Base-by-base conservation (phyloP, 2,797 vertebrate species). In the Erpetoichthys calabaricus region DNA sequence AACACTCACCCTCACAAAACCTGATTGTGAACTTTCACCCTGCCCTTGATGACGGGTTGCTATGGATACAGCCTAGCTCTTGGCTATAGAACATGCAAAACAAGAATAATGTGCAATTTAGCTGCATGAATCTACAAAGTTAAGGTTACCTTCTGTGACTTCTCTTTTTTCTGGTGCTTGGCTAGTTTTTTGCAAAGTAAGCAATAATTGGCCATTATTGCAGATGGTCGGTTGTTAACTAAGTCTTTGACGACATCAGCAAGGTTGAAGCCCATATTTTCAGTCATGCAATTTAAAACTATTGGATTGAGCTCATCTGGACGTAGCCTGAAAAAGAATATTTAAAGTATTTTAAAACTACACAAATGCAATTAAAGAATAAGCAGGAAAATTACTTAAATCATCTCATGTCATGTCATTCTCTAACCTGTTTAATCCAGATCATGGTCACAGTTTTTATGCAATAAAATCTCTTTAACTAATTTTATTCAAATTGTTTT, bases 121-220 rank as follows among this genome's bases (percentile, higher is more conserved):
- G 69, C 69, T 70, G 64, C 62, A 74, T 65, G 63, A 69, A 53
- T 63, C 68, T 65, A 74, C 64, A n/a, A 25, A 25, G 25, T 25
- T 25, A 25, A 25, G 25, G 25, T 70, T 70, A 91, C 86, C 84
- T 89, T 86, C 57, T 56, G 57, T 64, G 63, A 63, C 64, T 74
- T 86, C 57, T 2, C 1, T 59, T 75, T 74, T 64, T 75, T 90
- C 67, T 85, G 83, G 59, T 73, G 78, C 59, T 78, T 78, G 65
- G 64, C 67, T 45, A 90, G 71, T 67, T 88, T 91, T 73, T 78
- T 83, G 62, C 89, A 70, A 65, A 91, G 73, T 62, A 90, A 80
- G 63, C 80, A 89, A 51, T 92, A 89, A 45, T 81, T 82, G 62
- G 87, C 81, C 80, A 83, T 83, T 73, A 84, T 71, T 75, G 86